A percentile compares a stretch with the other conserved stretches of the same genome.
phyloP scores from a whole-genome alignment of 2,888 invertebrate genomes.

The Microctonus aethiopoides region DNA sequence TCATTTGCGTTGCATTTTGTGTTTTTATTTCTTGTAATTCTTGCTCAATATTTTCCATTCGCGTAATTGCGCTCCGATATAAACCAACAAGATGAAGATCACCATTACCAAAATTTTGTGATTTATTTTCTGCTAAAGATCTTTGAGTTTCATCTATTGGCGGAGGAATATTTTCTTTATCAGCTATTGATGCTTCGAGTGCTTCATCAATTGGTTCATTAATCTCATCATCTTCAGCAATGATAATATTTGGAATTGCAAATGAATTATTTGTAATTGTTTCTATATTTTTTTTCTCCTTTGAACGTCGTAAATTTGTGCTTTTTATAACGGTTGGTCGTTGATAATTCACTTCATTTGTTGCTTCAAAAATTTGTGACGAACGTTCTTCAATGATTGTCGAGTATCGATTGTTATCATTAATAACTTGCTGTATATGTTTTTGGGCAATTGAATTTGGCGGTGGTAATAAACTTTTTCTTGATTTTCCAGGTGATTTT shows the following conservation, averaged over 20 bases:
- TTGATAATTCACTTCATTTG: background rate
- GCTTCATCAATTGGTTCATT: background rate
- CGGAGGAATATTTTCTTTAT: slow-evolving; percentile 28
- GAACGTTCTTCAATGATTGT: background rate
- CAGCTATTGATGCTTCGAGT: slow-evolving; percentile 6
- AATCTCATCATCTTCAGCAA: background rate
- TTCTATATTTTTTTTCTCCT: background rate
- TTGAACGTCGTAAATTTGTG: background rate
- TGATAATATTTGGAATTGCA: background rate
- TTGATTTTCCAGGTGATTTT: background rate
- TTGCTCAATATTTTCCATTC: slow-evolving; percentile 9
- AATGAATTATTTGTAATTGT: background rate
- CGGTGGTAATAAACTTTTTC: slow-evolving; percentile 19
- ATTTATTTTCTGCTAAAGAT: background rate
- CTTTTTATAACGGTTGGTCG: slow-evolving; percentile 19
- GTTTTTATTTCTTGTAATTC: background rate
- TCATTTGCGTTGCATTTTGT: background rate
- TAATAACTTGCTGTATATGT: background rate
- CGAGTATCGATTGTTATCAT: background rate
- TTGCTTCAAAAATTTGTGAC: background rate
- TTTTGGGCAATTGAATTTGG: slow-evolving; percentile 25
- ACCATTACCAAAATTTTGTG: background rate
- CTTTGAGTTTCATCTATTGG: background rate
- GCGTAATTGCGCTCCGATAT: background rate
- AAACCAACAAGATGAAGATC: background rate